Base-by-base conservation (phyloP, 53 echinoderm and acorn worm genomes). In the Echinometra lucunter region DNA sequence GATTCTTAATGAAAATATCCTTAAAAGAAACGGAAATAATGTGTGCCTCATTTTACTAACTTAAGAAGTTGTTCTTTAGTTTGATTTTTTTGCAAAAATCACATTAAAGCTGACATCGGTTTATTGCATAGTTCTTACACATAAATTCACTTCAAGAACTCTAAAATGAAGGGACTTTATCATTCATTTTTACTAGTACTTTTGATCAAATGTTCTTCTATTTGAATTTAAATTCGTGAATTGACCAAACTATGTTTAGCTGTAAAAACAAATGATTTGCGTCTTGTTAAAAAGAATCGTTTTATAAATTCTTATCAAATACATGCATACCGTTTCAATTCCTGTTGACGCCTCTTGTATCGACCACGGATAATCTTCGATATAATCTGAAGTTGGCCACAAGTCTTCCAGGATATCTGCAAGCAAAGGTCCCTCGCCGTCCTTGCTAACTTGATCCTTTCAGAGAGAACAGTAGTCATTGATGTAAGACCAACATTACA, bases 331-430 rank as follows among this genome's bases (percentile, higher is more conserved):
- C 91, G 66, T 66, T 91, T 91, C 91, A 21, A 91, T 67, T n/a
- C 91, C 91, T n/a, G 91, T 91, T 42, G 91, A 91, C 17, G 91
- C 91, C 7, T 91, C 44, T 44, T 91, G 91, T 69, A 42, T 44
- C 23, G 21, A 4, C 91, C 91, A 91, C 27, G 69, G 45, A 28
- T 45, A 3, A 70, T 45, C 45, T 3, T n/a, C n/a, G n/a, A 42
- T 25, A 17, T 42, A 0, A 60, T 58, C 32, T 19, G 37, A 38
- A 11, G 58, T 19, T 63, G 90, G 90, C 90, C 58, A 66, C 25
- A 91, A 6, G n/a, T 25, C 66, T 25, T 42, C 91, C 45, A 91
- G n/a, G 37, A 91, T 58, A 45, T 16, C 70, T 17, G 35, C 27
- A 4, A 91, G n/a, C 23, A 49, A 69, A 2, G 91, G 91, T 44